These are phyloP conservation scores for Phaetusa simplex DNA, from an alignment of 2,113 vertebrate genomes.

Conservation along the genomic window DNA sequence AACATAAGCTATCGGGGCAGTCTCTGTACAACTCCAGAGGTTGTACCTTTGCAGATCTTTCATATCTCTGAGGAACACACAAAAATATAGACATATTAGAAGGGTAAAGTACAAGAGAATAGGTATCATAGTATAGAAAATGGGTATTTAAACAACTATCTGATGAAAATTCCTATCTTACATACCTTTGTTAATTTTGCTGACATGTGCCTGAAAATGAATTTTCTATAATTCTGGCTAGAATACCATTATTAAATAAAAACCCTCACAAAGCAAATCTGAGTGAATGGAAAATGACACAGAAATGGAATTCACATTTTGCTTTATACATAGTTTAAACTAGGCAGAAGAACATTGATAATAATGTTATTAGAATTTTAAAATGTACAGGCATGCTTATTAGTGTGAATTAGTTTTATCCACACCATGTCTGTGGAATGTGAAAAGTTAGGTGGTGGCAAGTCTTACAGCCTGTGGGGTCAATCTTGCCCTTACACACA, in stretches of 20 bases:
- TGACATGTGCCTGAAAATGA: not conserved
- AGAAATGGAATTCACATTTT: not conserved
- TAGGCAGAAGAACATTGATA: not conserved
- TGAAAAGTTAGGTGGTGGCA: not conserved
- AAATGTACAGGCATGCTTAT: not conserved
- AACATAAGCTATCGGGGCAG: not conserved
- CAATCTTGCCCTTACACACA: not conserved
- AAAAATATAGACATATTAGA: not conserved
- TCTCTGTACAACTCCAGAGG: not conserved
- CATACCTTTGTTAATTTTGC: not conserved
- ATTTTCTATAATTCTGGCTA: not conserved
- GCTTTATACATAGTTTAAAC: not conserved
- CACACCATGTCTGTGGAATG: not conserved
- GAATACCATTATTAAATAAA: not conserved
- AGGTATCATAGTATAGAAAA: not conserved
- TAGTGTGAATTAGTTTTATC: not conserved
- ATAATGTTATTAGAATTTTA: not conserved
- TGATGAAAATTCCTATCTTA: not conserved
- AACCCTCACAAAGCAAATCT: not conserved
- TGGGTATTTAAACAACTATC: not conserved
- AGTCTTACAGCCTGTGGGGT: conserved; percentile 22
- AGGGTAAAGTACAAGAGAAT: not conserved
- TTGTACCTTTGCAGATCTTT: not conserved
- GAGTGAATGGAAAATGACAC: not conserved
- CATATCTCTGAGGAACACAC: not conserved